Conservation (phyloP, 1,140 invertebrate genomes). For the Macrobrachium nipponense region DNA sequence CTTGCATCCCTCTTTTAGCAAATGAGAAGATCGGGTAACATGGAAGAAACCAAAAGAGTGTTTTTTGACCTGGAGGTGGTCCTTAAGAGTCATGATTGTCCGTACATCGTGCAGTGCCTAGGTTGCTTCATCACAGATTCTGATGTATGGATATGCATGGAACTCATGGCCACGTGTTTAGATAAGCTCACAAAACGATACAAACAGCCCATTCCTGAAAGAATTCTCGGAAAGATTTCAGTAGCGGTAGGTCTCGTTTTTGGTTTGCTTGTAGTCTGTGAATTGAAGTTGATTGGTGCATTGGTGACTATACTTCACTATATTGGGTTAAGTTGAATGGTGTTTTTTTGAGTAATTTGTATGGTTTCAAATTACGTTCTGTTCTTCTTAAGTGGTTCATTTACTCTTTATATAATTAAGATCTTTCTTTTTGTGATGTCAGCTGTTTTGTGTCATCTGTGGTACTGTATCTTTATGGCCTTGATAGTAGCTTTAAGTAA, state of each 20-base stretch:
- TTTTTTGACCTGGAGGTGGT: conserved; percentile 99
- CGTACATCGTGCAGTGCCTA: conserved; percentile 95
- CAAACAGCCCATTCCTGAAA: conserved; percentile 92
- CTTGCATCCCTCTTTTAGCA: conserved; percentile 75
- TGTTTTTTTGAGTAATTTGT: too few species aligned
- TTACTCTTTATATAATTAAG: too few species aligned
- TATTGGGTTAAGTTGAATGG: too few species aligned
- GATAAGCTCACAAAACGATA: conserved; percentile 94
- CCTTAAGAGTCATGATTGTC: conserved; percentile 95
- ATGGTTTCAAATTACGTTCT: too few species aligned
- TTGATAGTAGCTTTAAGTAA: too few species aligned
- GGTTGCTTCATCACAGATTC: conserved; percentile 96
- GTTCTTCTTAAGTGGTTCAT: too few species aligned
- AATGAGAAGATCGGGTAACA: conserved; percentile 96
- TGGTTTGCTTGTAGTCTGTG: neutral
- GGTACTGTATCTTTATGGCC: too few species aligned
- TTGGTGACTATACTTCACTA: too few species aligned
- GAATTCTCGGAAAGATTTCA: conserved; percentile 95
- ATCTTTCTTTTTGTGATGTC: too few species aligned
- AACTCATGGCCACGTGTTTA: conserved; percentile 97
- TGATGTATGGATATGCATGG: conserved; percentile 80
- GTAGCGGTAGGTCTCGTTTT: conserved; percentile 81
- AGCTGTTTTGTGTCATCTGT: too few species aligned
- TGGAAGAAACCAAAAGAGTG: conserved; percentile 97
- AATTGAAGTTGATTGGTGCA: too few species aligned